phyloP scores from a whole-genome alignment of 1,140 invertebrate species.

The Stenopsyche tienmushanensis region DNA sequence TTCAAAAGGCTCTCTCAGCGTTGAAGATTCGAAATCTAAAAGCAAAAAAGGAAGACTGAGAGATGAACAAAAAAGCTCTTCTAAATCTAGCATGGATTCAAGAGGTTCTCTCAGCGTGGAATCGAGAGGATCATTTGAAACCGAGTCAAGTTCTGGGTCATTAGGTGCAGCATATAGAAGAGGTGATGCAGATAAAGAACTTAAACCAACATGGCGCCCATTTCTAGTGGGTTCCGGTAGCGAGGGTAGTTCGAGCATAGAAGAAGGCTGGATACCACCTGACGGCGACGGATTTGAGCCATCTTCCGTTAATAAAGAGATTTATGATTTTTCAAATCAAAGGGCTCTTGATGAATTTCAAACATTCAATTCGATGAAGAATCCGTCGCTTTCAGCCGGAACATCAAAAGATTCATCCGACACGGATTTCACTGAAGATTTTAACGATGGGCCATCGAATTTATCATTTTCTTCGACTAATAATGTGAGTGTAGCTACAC shows the following conservation, averaged over 20 bases:
- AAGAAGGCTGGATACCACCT: slow-evolving; percentile 75
- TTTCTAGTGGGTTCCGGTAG: slow-evolving; percentile 79
- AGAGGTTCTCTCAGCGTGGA: slow-evolving; percentile 63
- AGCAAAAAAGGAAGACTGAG: slow-evolving; percentile 47
- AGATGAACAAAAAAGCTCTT: slow-evolving; percentile 57
- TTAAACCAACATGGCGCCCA: slow-evolving; percentile 75
- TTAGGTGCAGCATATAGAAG: slow-evolving; percentile 65
- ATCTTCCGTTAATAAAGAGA: slow-evolving; percentile 51
- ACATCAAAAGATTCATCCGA: slow-evolving; percentile 62
- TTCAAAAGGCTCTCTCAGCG: slow-evolving; percentile 54
- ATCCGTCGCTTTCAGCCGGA: slow-evolving; percentile 58
- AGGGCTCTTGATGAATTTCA: slow-evolving; percentile 54
- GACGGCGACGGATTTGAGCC: slow-evolving; percentile 69
- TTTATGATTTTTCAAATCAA: slow-evolving; percentile 53
- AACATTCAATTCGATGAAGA: slow-evolving; percentile 54
- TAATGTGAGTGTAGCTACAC: slow-evolving; percentile 56
- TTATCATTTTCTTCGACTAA: slow-evolving; percentile 65
- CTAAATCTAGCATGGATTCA: slow-evolving; percentile 63
- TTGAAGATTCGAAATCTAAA: slow-evolving; percentile 54
- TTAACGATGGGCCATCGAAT: slow-evolving; percentile 70
- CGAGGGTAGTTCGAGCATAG: slow-evolving; percentile 71
- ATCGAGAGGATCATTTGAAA: slow-evolving; percentile 67
- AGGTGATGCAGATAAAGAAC: slow-evolving; percentile 59
- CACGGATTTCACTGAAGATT: slow-evolving; percentile 70
- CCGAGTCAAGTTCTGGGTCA: slow-evolving; percentile 73